These are phyloP conservation scores for Spilogale gracilis DNA, from an alignment of 2,113 vertebrate genomes.

Conservation along the genomic window DNA sequence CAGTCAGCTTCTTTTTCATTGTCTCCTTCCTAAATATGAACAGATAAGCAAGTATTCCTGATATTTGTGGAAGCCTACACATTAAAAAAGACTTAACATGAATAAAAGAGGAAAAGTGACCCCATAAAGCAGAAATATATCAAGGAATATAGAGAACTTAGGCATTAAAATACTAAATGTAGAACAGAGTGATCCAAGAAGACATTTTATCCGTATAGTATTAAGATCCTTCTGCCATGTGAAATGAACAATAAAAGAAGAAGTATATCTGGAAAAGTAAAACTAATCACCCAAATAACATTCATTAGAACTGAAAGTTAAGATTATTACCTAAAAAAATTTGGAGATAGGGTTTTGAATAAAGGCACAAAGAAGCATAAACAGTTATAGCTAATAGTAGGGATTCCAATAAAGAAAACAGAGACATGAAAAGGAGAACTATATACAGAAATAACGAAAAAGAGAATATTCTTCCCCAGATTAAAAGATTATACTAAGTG, in stretches of 20 bases:
- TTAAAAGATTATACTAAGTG: not conserved
- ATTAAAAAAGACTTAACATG: not conserved
- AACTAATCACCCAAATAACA: not conserved
- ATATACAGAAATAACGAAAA: not conserved
- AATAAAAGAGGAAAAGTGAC: not conserved
- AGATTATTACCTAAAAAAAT: not conserved
- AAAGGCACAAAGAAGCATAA: not conserved
- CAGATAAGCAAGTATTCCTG: not conserved
- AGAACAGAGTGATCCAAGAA: not conserved
- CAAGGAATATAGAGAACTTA: not conserved
- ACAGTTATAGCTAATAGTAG: not conserved
- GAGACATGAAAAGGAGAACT: not conserved
- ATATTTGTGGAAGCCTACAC: not conserved
- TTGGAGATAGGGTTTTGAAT: not conserved
- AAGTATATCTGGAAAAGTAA: not conserved
- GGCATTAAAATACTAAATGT: not conserved
- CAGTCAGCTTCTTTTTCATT: not conserved
- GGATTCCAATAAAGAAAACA: not conserved
- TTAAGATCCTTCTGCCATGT: not conserved
- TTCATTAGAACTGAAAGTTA: slow-evolving; percentile 8
- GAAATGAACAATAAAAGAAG: not conserved
- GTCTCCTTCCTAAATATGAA: not conserved
- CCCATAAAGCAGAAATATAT: not conserved
- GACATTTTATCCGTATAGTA: not conserved
- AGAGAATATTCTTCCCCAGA: not conserved